These are phyloP conservation scores for Calycopis cecrops DNA, from an alignment of 1,140 invertebrate species.

Conservation along the genomic window DNA sequence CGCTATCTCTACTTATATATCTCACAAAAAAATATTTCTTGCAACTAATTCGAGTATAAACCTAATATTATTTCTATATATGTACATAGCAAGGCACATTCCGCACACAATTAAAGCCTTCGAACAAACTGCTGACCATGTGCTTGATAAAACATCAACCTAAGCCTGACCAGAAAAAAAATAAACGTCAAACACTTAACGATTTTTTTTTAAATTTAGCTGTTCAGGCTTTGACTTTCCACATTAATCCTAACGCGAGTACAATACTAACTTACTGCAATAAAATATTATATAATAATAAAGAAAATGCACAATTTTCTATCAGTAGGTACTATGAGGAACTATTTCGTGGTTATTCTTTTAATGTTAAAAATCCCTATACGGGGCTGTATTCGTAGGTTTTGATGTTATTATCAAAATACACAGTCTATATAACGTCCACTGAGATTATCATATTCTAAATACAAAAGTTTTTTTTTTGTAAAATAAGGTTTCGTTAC, in stretches of 20 bases:
- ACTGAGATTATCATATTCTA: constrained; percentile 58
- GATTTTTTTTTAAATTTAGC: constrained; percentile 19
- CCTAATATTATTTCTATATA: constrained; percentile 66
- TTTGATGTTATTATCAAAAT: constrained; percentile 69
- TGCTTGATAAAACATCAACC: constrained; percentile 68
- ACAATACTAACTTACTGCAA: constrained; percentile 65
- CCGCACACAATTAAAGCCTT: constrained; percentile 73
- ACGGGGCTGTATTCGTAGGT: constrained; percentile 44
- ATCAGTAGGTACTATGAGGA: constrained; percentile 74
- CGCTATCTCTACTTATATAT: constrained; percentile 65
- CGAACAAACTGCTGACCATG: constrained; percentile 61
- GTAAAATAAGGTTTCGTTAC: constrained; percentile 20
- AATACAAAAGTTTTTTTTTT: constrained; percentile 28
- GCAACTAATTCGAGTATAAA: constrained; percentile 75
- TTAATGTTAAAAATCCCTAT: constrained; percentile 39
- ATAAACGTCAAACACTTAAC: constrained; percentile 19
- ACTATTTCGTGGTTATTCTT: constrained; percentile 69
- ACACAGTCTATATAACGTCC: constrained; percentile 61
- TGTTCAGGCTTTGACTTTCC: constrained; percentile 39
- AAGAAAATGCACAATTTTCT: constrained; percentile 73
- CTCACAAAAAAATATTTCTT: constrained; percentile 72
- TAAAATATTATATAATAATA: constrained; percentile 66
- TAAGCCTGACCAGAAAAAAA: constrained; percentile 40
- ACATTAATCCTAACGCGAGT: constrained; percentile 47
- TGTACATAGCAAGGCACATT: constrained; percentile 76